phyloP scores from a whole-genome alignment of 2,797 vertebrate genomes.

The Antrozous pallidus region DNA sequence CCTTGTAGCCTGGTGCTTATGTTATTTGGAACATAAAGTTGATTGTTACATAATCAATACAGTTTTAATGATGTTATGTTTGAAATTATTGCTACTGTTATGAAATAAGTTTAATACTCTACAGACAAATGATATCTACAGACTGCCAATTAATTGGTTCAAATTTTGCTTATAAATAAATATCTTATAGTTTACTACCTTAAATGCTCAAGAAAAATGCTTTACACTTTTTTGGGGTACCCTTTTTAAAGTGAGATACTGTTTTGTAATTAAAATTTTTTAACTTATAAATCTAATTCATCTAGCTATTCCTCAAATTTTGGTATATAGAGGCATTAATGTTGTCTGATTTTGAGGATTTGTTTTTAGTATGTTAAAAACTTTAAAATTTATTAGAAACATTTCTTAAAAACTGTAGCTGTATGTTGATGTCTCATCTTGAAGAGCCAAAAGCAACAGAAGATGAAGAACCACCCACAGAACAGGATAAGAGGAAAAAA shows the following conservation, averaged over 20 bases:
- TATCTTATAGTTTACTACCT: neutral
- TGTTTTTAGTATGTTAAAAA: neutral
- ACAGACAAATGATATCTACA: neutral
- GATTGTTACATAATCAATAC: neutral
- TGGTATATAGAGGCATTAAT: neutral
- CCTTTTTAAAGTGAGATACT: neutral
- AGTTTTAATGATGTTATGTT: neutral
- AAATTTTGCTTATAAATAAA: neutral
- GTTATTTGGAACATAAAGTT: neutral
- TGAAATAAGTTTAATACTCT: neutral
- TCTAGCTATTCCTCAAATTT: neutral
- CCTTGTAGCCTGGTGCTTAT: neutral
- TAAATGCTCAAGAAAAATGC: neutral
- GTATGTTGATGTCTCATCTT: constrained; percentile 94
- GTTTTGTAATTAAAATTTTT: neutral
- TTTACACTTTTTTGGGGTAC: neutral
- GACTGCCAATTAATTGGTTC: constrained; percentile 10
- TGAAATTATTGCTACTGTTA: constrained; percentile 4
- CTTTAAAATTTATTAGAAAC: neutral
- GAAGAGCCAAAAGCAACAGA: constrained; percentile 93
- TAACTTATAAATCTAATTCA: neutral
- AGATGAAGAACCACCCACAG: constrained; percentile 93
- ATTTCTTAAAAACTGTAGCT: constrained; percentile 85
- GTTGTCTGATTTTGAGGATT: constrained; percentile 12
- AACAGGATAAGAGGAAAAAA: constrained; percentile 98